phyloP scores from a whole-genome alignment of 2,888 invertebrate genomes.

The Acrocyrtus sp. region DNA sequence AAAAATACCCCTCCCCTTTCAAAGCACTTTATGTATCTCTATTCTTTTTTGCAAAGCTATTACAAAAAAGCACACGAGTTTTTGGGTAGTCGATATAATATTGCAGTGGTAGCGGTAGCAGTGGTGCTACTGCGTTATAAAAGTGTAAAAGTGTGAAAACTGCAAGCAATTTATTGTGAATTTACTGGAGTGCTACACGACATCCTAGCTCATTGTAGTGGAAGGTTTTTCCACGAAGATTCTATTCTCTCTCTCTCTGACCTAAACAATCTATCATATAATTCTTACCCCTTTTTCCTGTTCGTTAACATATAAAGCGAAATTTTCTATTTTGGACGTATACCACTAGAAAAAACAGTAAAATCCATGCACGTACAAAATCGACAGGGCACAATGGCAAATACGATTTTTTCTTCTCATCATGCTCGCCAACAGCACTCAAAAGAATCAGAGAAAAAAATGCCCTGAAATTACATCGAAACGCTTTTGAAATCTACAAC shows the following conservation, averaged over 20 bases:
- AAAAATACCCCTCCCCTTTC: not conserved
- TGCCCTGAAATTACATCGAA: not conserved
- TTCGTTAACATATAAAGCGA: not conserved
- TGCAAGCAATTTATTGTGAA: constrained; percentile 15
- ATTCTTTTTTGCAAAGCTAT: too few relatives aligned
- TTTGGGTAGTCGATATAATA: too few relatives aligned
- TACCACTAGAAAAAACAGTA: not conserved
- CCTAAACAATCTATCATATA: not conserved
- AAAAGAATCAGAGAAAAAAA: not conserved
- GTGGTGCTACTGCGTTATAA: too few relatives aligned
- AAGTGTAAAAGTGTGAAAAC: constrained; percentile 1
- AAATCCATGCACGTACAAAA: not conserved
- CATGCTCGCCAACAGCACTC: not conserved
- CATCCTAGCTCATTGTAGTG: not conserved
- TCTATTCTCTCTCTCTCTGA: too few relatives aligned
- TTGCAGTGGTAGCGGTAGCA: too few relatives aligned
- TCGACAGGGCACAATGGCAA: not conserved
- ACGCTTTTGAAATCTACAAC: not conserved
- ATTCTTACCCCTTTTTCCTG: not conserved
- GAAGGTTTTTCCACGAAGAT: too few relatives aligned
- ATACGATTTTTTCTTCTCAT: too few relatives aligned
- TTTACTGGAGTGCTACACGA: constrained; percentile 2
- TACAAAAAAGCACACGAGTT: too few relatives aligned
- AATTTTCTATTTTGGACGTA: not conserved
- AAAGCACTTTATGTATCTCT: too few relatives aligned